These are phyloP conservation scores for Naso thynnoides DNA, from an alignment of 2,797 vertebrate species.

Conservation along the genomic window DNA sequence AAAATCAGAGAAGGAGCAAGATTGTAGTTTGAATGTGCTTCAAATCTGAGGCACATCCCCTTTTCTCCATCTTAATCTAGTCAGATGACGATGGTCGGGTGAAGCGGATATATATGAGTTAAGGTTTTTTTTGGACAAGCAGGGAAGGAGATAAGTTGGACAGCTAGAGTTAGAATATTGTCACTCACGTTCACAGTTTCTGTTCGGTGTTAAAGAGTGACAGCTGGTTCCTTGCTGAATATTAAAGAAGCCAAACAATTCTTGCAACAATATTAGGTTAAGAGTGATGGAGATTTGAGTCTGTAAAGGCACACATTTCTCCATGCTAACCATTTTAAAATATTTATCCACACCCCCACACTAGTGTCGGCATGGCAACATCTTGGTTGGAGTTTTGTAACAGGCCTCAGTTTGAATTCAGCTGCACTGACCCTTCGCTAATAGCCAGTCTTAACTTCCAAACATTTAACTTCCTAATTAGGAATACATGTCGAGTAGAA, in stretches of 20 bases:
- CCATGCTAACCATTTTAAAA: neutral
- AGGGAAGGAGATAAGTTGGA: constrained; percentile 1
- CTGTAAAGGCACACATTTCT: neutral
- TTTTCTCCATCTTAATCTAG: constrained; percentile 43
- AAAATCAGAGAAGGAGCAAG: constrained; percentile 56
- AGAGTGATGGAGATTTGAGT: neutral
- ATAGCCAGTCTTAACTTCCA: neutral
- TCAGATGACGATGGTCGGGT: constrained; percentile 10
- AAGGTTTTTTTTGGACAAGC: constrained; percentile 17
- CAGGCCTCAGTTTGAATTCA: constrained; percentile 22
- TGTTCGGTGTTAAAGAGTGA: constrained; percentile 34
- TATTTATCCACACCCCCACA: neutral
- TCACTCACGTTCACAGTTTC: constrained; percentile 32
- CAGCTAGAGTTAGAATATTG: constrained; percentile 14
- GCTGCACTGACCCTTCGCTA: neutral
- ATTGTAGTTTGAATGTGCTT: constrained; percentile 54
- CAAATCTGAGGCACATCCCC: constrained; percentile 38
- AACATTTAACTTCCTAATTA: neutral
- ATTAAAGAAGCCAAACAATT: constrained; percentile 22
- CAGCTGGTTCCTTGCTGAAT: constrained; percentile 41
- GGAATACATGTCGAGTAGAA: neutral
- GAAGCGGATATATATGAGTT: constrained; percentile 11
- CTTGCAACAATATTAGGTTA: constrained; percentile 6
- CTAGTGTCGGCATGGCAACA: neutral
- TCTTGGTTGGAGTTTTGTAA: constrained; percentile 37